These are phyloP conservation scores for Carpatolechia fugitivella DNA, from an alignment of 2,888 invertebrate genomes.

Conservation along the genomic window DNA sequence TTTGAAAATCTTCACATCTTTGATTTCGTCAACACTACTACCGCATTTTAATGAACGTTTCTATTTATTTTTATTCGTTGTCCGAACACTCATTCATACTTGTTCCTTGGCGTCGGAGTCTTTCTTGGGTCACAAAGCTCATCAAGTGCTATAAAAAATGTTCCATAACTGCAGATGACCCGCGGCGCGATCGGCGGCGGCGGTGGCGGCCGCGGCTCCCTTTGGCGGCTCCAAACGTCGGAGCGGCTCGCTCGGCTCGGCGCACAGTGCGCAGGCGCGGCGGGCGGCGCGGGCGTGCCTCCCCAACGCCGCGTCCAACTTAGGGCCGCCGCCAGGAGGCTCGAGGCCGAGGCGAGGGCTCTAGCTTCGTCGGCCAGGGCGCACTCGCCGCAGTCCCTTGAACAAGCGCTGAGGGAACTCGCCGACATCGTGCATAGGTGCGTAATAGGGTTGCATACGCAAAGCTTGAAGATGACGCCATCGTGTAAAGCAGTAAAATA, in stretches of 20 bases:
- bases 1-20: no score
- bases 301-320: constrained; percentile 76
- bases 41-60: no score
- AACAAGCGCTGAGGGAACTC: constrained; percentile 77
- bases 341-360: constrained; percentile 62
- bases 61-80: no score
- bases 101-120: no score
- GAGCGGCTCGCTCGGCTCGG: constrained; percentile 86
- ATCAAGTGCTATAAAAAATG: no score
- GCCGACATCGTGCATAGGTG: constrained; percentile 86
- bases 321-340: constrained; percentile 45
- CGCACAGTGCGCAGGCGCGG: constrained; percentile 89
- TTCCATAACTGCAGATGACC: constrained; percentile 14
- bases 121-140: no score
- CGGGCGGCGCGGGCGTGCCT: constrained; percentile 92
- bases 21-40: no score
- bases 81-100: no score
- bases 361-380: constrained; percentile 41
- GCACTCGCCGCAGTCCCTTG: constrained; percentile 73
- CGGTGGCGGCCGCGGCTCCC: constrained; percentile 51
- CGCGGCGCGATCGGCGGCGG: constrained; percentile 33
- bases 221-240: constrained; percentile 69
- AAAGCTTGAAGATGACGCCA: no score
- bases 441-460: no score
- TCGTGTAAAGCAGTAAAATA: no score